Evolutionary conservation across 2,113 vertebrate genomes (phyloP), one percentile per base, ranked within the genome.

Genomic region (Odocoileus virginianus): DNA sequence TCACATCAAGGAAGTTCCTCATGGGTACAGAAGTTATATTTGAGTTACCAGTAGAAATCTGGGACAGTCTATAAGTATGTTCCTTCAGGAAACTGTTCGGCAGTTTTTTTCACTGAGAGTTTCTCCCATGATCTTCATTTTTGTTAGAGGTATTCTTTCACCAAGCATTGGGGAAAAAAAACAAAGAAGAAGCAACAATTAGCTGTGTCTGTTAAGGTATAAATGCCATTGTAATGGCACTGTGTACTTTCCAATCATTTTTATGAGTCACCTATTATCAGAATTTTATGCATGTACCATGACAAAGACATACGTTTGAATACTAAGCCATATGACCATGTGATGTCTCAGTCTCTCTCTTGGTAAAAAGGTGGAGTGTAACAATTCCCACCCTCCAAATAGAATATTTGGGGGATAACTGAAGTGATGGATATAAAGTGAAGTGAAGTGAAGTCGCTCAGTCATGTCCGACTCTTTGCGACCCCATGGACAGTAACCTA

Each of bases 341-440:
- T 19, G 36, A 85, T 5, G 45, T 58, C 67, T 85, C 36, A 10
- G 16, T 54, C 71, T 82, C 40, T 33, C 87, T 36, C 17, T 87
- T 21, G 71, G n/a, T 28, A 23, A 33, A 54, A 82, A 30, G 89
- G 19, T 12, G 23, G 50, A n/a, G 28, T 40, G 19, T 14, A 16
- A 71, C 1, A 8, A 13, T 4, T 23, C 4, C 57, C 8, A 58
- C 23, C 27, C 2, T 27, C 61, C 36, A 4, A 2, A 1, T 4
- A 21, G 67, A 45, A 13, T 21, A 84, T 74, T 54, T 40, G 60
- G 55, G 54, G n/a, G 52, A 52, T 15, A 52, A 52, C 52, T 52
- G 52, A 52, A 19, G 27, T 13, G 12, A 33, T 6, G 12, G 60
- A 7, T 15, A 5, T 2, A 2, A 15, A 47, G 47, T 47, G 47